Evolutionary conservation across 2,888 invertebrate species (phyloP).

Genomic region (Tigriopus californicus): DNA sequence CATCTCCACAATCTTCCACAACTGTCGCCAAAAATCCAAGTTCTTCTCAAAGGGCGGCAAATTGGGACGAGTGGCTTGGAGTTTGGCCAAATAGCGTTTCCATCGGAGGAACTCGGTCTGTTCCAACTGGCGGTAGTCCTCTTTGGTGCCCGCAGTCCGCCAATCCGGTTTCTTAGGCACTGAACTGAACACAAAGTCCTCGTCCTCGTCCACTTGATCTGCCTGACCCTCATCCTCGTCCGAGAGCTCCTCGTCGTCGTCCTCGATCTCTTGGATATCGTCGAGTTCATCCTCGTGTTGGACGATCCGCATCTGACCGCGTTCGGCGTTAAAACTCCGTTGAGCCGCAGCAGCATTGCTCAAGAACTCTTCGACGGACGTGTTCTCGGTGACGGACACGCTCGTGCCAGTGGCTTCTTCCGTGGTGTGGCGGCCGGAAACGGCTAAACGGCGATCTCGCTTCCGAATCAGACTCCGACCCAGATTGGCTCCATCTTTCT

Average conservation of each 20-base stretch:
- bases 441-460: background rate
- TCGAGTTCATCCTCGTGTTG: background rate
- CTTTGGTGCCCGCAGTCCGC: constrained; percentile 34
- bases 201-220: constrained; percentile 20
- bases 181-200: constrained; percentile 20
- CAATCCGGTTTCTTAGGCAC: constrained; percentile 13
- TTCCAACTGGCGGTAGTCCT: constrained; percentile 60
- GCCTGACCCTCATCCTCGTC: constrained; percentile 31
- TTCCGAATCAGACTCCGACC: background rate
- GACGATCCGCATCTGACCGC: background rate
- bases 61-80: constrained; percentile 56
- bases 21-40: constrained; percentile 89
- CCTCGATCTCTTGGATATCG: background rate
- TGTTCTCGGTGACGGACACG: constrained; percentile 83
- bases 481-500: background rate
- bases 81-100: constrained; percentile 57
- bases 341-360: constrained; percentile 85
- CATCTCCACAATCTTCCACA: constrained; percentile 95
- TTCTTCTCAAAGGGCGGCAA: constrained; percentile 96
- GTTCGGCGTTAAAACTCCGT: constrained; percentile 53
- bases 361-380: constrained; percentile 86
- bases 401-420: constrained; percentile 78
- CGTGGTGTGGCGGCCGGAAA: constrained; percentile 1
- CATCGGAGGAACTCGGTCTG: constrained; percentile 69
- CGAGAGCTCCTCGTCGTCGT: constrained; percentile 38